Evolutionary conservation across 2,113 vertebrate species (phyloP).

Genomic region (Zeus faber): DNA sequence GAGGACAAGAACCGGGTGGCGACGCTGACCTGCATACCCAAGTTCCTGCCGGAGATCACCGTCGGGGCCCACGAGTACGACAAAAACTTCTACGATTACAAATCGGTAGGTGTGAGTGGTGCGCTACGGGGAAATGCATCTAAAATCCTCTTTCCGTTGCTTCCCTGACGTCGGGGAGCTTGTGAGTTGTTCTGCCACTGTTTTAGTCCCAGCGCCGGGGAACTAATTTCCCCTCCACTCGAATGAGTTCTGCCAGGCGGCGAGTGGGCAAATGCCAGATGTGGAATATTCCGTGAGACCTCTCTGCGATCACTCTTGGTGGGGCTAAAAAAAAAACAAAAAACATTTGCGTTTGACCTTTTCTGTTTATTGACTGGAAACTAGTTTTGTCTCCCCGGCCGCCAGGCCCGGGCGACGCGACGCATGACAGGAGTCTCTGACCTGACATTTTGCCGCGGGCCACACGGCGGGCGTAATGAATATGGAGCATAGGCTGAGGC

Average conservation of each 20-base stretch:
- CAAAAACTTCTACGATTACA: conserved; percentile 64
- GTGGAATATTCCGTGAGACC: conserved; percentile 46
- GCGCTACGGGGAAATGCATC: conserved; percentile 27
- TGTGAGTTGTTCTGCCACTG: not conserved
- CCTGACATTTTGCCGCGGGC: conserved; percentile 63
- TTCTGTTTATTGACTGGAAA: conserved; percentile 60
- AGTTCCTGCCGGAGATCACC: conserved; percentile 85
- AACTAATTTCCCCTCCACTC: conserved; percentile 20
- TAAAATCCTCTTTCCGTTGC: no score
- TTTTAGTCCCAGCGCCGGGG: not conserved
- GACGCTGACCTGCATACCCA: conserved; percentile 61
- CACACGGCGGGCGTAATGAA: no score
- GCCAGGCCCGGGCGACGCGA: conserved; percentile 14
- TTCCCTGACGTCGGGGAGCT: not conserved
- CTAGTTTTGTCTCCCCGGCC: conserved; percentile 36
- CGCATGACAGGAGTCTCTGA: conserved; percentile 41
- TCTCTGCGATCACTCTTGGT: conserved; percentile 45
- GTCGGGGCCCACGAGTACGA: conserved; percentile 79
- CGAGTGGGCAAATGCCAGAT: conserved; percentile 56
- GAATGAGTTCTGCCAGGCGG: conserved; percentile 35
- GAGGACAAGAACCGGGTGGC: conserved; percentile 79
- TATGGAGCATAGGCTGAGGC: not conserved
- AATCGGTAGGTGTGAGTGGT: conserved; percentile 66
- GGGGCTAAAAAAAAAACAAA: no score
- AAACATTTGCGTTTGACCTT: conserved; percentile 70